Evolutionary conservation across 2,888 invertebrate species (phyloP).

Genomic region (Lasioglossum leucozonium): DNA sequence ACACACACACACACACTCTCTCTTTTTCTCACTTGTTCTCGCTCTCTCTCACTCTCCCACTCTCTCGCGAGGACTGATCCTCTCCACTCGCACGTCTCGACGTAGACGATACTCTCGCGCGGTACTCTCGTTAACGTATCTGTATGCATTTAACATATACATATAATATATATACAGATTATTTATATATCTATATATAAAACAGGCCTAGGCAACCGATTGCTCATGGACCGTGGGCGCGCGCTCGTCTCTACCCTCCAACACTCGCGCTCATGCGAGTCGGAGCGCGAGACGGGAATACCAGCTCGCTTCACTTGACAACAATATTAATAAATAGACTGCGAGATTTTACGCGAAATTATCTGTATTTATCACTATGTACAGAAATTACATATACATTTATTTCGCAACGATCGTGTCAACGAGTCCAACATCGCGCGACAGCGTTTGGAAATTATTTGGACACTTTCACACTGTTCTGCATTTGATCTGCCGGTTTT

Average conservation of each 20-base stretch:
- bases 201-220: background rate
- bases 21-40: background rate
- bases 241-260: background rate
- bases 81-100: no score
- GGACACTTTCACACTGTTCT: no score
- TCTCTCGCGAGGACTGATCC: no score
- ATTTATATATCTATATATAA: conserved; percentile 41
- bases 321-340: background rate
- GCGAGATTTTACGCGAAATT: background rate
- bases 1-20: no score
- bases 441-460: background rate
- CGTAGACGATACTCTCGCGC: conserved; percentile 13
- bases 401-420: background rate
- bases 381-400: background rate
- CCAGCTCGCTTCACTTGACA: background rate
- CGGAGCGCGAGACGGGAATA: no score
- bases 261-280: no score
- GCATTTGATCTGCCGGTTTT: background rate
- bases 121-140: conserved; percentile 6
- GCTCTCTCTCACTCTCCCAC: no score
- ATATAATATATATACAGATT: conserved; percentile 46
- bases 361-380: background rate
- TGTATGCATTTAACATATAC: conserved; percentile 29
- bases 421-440: background rate
- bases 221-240: background rate